Evolutionary conservation across 1,140 invertebrate genomes (phyloP).

Genomic region (Penaeus indicus): DNA sequence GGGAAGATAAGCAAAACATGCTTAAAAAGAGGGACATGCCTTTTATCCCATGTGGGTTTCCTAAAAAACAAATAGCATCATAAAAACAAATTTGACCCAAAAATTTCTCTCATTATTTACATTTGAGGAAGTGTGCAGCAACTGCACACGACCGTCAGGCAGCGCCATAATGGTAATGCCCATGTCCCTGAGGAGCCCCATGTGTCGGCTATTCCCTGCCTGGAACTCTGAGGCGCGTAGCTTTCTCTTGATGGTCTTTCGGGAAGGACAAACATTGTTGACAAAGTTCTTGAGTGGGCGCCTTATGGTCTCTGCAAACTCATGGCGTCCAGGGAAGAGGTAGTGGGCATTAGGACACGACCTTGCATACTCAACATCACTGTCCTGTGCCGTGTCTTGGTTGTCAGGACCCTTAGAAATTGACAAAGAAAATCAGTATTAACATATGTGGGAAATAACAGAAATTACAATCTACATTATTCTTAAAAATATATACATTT

Average conservation of each 20-base stretch:
- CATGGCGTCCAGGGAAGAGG: slow-evolving; percentile 80
- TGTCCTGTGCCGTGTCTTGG: slow-evolving; percentile 53
- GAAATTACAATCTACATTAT: too few species aligned
- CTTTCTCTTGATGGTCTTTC: slow-evolving; percentile 74
- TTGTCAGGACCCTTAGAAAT: slow-evolving; percentile 33
- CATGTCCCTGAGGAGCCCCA: slow-evolving; percentile 90
- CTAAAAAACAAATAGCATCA: background rate
- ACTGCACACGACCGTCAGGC: slow-evolving; percentile 89
- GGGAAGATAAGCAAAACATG: background rate
- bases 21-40: background rate
- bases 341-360: slow-evolving; percentile 89
- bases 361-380: slow-evolving; percentile 75
- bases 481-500: too few species aligned
- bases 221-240: slow-evolving; percentile 83
- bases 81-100: background rate
- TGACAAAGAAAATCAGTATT: background rate
- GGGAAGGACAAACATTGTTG: slow-evolving; percentile 78
- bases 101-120: slow-evolving; percentile 67
- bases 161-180: slow-evolving; percentile 92
- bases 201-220: slow-evolving; percentile 90
- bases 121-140: slow-evolving; percentile 80
- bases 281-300: slow-evolving; percentile 87
- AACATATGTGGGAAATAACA: background rate
- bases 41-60: background rate
- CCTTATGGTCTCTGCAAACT: slow-evolving; percentile 72